Percentiles rank a stretch among this genome's conserved stretches.
Evolutionary conservation across 2,888 invertebrate genomes (phyloP).

Genomic region (Penaeus monodon): DNA sequence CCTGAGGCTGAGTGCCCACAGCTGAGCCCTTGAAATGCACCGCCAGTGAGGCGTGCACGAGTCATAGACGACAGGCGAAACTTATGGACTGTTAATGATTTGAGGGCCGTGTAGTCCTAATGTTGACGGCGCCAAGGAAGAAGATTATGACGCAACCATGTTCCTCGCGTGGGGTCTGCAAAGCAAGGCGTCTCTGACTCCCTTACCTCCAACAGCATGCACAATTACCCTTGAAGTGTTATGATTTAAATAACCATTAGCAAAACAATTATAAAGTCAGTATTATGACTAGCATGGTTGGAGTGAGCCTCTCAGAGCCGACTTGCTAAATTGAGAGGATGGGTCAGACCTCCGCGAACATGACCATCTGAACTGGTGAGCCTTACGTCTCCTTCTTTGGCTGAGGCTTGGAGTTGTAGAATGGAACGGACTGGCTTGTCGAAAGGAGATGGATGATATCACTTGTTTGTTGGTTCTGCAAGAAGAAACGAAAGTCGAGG

Average conservation of each 20-base stretch:
- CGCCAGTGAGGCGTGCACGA: conserved; percentile 48
- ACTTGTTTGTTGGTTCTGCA: conserved; percentile 27
- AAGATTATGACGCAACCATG: conserved; percentile 27
- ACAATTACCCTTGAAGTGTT: neutral
- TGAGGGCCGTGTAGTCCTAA: conserved; percentile 14
- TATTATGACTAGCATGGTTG: neutral
- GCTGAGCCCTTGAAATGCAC: conserved; percentile 63
- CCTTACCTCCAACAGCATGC: neutral
- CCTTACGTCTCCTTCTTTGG: conserved; percentile 26
- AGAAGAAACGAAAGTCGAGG: conserved; percentile 26
- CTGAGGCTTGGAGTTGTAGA: neutral
- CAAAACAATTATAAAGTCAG: neutral
- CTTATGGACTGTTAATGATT: conserved; percentile 1
- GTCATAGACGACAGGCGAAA: conserved; percentile 28
- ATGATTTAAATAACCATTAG: neutral
- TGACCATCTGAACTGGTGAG: conserved; percentile 47
- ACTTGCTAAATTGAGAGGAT: conserved; percentile 54
- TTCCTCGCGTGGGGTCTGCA: conserved; percentile 59
- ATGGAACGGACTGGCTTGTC: conserved; percentile 28
- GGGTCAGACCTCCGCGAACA: conserved; percentile 59
- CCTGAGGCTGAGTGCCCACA: conserved; percentile 58
- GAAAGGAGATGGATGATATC: conserved; percentile 19
- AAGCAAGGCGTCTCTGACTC: conserved; percentile 45
- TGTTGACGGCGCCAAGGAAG: conserved; percentile 38
- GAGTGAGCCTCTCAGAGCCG: conserved; percentile 23